Base-by-base conservation (phyloP, 2,797 vertebrate species). In the Florisuga fusca region DNA sequence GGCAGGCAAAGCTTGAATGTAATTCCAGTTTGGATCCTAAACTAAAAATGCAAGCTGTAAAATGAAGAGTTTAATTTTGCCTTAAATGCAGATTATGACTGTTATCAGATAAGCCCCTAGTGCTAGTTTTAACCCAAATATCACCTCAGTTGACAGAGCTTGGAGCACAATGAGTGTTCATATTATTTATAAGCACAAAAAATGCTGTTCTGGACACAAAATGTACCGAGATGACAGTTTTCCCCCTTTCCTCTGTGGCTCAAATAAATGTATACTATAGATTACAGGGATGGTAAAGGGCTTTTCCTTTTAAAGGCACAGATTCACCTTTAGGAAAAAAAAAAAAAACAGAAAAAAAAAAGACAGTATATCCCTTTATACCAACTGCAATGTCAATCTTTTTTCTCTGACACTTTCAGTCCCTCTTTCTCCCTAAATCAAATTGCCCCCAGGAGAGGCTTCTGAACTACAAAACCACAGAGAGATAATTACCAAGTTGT, bases 31-130 rank as follows among this genome's bases (percentile, higher is more conserved):
- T 93, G 69, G 48, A 89, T 80, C 64, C 51, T 61, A 58, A 94
- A 86, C 43, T 86, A 88, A 91, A 90, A 96, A 75, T 57, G 79
- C 45, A 89, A 94, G 78, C 87, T 84, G 89, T 73, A 95, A 91
- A 91, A 76, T 27, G 15, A 86, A 92, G 51, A 90, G 54, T 74
- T 88, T 69, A 45, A 72, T 62, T 48, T 69, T 54, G 23, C 53
- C 66, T 87, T 81, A 95, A 83, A 83, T 18, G 26, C 43, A 72
- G 43, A 81, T 73, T 89, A 45, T 27, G 89, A 73, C 16, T 1
- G 0, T 4, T 34, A 83, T 57, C 62, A 94, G 89, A 76, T 50
- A 68, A 83, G 26, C 15, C 9, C 36, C 55, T 64, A 68, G 88
- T 63, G n/a, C 38, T 86, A 78, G 20, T 48, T 90, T 67, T 78